Conservation (phyloP, 2,888 invertebrate genomes). For the Meiosimyza platycephala region DNA sequence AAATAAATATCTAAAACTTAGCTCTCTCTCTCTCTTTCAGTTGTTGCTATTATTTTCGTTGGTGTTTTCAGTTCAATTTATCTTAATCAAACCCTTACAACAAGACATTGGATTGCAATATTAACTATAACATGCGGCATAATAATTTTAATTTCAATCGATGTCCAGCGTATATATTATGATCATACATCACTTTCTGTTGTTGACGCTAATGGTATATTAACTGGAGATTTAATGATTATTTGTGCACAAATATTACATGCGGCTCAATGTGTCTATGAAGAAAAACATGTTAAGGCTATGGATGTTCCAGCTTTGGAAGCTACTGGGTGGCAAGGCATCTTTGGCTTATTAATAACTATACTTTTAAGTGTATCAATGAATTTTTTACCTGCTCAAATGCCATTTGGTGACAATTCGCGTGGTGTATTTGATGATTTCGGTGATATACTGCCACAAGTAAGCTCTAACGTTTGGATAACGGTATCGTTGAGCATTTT, state of each 20-base stretch:
- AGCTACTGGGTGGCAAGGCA: constrained; percentile 94
- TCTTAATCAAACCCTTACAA: constrained; percentile 74
- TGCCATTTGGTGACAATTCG: constrained; percentile 82
- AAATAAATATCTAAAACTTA: background rate
- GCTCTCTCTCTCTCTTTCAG: constrained; percentile 65
- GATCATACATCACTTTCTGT: constrained; percentile 50
- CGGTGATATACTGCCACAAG: constrained; percentile 85
- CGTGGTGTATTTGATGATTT: constrained; percentile 84
- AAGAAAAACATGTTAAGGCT: constrained; percentile 89
- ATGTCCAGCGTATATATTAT: constrained; percentile 67
- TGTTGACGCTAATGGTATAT: constrained; percentile 73
- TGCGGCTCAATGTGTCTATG: constrained; percentile 92
- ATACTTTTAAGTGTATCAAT: constrained; percentile 78
- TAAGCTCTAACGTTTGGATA: constrained; percentile 73
- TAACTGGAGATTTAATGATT: constrained; percentile 84
- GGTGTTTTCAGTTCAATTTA: constrained; percentile 88
- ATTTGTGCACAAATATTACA: constrained; percentile 83
- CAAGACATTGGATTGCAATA: constrained; percentile 83
- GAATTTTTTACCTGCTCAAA: constrained; percentile 81
- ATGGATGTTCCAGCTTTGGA: constrained; percentile 89
- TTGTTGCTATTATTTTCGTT: constrained; percentile 89
- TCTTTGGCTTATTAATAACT: constrained; percentile 78
- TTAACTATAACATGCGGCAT: constrained; percentile 78
- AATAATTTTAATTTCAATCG: constrained; percentile 78
- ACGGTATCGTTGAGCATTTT: constrained; percentile 75